These are phyloP conservation scores for Odontesthes bonariensis DNA, from an alignment of 2,113 vertebrate species.

Conservation along the genomic window DNA sequence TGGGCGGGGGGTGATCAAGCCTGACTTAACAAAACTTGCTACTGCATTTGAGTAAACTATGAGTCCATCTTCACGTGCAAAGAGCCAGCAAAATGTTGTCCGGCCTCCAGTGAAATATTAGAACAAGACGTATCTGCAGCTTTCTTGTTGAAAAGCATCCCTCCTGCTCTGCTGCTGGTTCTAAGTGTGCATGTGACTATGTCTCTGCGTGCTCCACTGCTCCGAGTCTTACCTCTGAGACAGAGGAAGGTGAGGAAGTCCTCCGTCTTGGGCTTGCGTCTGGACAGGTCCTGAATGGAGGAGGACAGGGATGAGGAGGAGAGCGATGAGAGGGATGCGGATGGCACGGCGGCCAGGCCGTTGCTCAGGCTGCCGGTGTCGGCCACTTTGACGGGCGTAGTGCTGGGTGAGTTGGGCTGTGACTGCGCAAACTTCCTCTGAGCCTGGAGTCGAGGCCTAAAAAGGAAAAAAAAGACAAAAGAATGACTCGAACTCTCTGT, in stretches of 20 bases:
- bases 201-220: constrained; percentile 28
- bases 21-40: constrained; percentile 29
- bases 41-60: constrained; percentile 6
- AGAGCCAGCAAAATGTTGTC: constrained; percentile 18
- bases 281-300: constrained; percentile 96
- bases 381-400: constrained; percentile 96
- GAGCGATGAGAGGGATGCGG: constrained; percentile 80
- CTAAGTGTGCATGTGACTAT: constrained; percentile 14
- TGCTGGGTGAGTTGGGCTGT: constrained; percentile 99
- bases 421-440: constrained; percentile 99
- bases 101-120: constrained; percentile 17
- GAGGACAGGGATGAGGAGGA: constrained; percentile 84
- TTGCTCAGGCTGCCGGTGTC: constrained; percentile 83
- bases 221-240: constrained; percentile 90
- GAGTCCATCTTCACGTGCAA: neutral
- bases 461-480: neutral
- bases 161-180: neutral
- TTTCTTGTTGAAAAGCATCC: constrained; percentile 32
- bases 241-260: constrained; percentile 99
- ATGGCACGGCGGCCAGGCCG: constrained; percentile 82
- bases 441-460: constrained; percentile 97
- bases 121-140: neutral
- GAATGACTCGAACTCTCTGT: neutral
- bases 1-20: constrained; percentile 26
- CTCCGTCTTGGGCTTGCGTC: constrained; percentile 99